phyloP scores from a whole-genome alignment of 2,113 vertebrate species.

The Coracopsis vasa region DNA sequence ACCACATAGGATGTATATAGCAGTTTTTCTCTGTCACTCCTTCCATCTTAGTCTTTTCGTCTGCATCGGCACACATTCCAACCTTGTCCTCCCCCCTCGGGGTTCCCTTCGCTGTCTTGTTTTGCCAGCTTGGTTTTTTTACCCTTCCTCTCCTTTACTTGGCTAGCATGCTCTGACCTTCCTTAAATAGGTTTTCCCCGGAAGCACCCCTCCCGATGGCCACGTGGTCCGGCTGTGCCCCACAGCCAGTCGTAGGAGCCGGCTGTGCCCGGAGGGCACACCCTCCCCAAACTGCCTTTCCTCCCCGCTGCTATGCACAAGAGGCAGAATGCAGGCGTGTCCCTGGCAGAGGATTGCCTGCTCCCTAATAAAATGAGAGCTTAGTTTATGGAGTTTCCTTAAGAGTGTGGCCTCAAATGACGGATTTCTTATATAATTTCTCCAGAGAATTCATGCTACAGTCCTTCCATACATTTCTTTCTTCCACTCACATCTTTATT shows the following conservation, averaged over 20 bases:
- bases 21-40: not conserved
- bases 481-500: not conserved
- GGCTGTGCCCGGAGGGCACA: rapidly evolving
- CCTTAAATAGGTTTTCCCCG: not conserved
- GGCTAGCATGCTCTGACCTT: not conserved
- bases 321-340: rapidly evolving
- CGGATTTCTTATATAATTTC: not conserved
- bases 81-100: not conserved
- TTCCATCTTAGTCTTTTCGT: not conserved
- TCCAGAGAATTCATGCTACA: not conserved
- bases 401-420: not conserved
- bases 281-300: not conserved
- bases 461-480: not conserved
- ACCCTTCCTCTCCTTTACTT: not conserved
- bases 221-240: not conserved
- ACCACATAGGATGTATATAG: not conserved
- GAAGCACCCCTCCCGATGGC: not conserved
- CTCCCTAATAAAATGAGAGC: not conserved
- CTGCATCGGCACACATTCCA: not conserved
- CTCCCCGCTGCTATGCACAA: too few relatives aligned
- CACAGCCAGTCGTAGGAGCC: rapidly evolving
- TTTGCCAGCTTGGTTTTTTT: rapidly evolving
- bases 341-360: not conserved
- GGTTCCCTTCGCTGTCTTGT: not conserved
- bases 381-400: not conserved